phyloP scores from a whole-genome alignment of 92 coral and sea anemone genomes.

The Porites divaricata region DNA sequence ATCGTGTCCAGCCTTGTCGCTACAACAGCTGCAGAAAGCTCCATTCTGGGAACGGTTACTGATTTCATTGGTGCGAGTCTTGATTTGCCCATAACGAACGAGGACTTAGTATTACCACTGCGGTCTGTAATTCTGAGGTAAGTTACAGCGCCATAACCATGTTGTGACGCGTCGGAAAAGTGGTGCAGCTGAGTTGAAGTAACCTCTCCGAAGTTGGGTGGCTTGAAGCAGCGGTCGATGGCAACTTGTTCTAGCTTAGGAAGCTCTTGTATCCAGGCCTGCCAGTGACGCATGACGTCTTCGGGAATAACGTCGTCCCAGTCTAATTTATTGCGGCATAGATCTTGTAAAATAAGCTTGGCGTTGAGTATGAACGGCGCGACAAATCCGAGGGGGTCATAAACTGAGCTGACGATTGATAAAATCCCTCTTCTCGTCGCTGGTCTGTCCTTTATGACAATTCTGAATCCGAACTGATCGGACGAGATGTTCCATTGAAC shows the following conservation, averaged over 20 bases:
- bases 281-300: neutral
- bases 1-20: conserved; percentile 47
- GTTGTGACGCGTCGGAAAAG: conserved; percentile 15
- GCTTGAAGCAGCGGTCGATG: neutral
- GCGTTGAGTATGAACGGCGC: neutral
- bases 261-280: too few species aligned
- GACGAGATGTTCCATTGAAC: too few species aligned
- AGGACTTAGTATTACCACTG: neutral
- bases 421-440: too few species aligned
- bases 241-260: too few species aligned
- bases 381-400: conserved; percentile 19
- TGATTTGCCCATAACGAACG: conserved; percentile 40
- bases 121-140: conserved; percentile 17
- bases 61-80: conserved; percentile 24
- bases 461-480: too few species aligned
- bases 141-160: conserved; percentile 29
- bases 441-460: too few species aligned
- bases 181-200: too few species aligned
- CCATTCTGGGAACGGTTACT: conserved; percentile 21
- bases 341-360: neutral
- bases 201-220: neutral
- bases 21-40: conserved; percentile 29
- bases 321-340: neutral
- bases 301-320: neutral
- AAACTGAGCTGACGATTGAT: conserved; percentile 30